A percentile compares a stretch with the other conserved stretches of the same genome.
phyloP scores from a whole-genome alignment of 2,888 invertebrate genomes.

The Elmis aenea region DNA sequence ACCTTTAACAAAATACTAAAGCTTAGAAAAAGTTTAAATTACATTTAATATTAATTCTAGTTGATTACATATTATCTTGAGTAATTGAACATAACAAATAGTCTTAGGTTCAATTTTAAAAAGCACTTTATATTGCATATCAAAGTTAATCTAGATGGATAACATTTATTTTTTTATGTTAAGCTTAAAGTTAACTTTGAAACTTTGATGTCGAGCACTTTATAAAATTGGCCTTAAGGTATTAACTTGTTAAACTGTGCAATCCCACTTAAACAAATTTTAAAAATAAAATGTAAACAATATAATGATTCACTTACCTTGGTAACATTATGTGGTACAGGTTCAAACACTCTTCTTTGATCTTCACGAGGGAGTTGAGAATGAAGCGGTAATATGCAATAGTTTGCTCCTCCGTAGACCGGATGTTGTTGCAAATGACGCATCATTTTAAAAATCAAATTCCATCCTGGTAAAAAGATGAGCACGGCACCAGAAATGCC shows the following conservation, averaged over 20 bases:
- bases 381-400: conserved; percentile 87
- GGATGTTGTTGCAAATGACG: conserved; percentile 74
- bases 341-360: conserved; percentile 87
- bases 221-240: no score
- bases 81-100: conserved; percentile 1
- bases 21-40: conserved; percentile 1
- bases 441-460: conserved; percentile 88
- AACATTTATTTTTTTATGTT: no score
- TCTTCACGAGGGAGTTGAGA: conserved; percentile 95
- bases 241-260: no score
- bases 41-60: conserved; percentile 1
- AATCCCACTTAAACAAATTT: no score
- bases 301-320: no score
- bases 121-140: no score
- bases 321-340: conserved; percentile 75
- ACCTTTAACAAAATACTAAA: conserved; percentile 56
- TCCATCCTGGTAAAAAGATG: conserved; percentile 96
- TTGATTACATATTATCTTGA: conserved; percentile 1
- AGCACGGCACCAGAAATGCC: conserved; percentile 80
- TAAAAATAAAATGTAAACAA: no score
- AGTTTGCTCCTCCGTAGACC: conserved; percentile 54
- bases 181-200: no score
- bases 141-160: no score
- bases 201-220: no score
- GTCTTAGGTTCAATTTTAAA: no score